phyloP scores from a whole-genome alignment of 2,113 vertebrate genomes.

The Lutjanus erythropterus region DNA sequence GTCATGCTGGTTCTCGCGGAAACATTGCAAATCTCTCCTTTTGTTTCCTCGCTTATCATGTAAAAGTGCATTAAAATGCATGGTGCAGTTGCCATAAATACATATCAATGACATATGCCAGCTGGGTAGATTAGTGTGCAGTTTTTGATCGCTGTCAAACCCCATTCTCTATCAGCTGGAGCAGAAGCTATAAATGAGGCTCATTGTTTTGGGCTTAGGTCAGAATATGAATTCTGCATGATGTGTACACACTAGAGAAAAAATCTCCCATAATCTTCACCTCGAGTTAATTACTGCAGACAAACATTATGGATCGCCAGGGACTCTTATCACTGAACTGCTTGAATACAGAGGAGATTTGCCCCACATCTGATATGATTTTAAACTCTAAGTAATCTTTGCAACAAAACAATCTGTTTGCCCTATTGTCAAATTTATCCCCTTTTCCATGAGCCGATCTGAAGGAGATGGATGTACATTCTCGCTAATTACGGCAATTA shows the following conservation, averaged over 20 bases:
- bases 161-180: slow-evolving; percentile 66
- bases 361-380: slow-evolving; percentile 81
- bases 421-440: slow-evolving; percentile 78
- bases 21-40: slow-evolving; percentile 63
- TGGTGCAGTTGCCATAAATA: slow-evolving; percentile 54
- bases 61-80: slow-evolving; percentile 66
- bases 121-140: slow-evolving; percentile 74
- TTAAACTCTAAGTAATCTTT: slow-evolving; percentile 79
- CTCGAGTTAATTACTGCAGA: slow-evolving; percentile 84
- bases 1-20: slow-evolving; percentile 62
- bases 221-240: slow-evolving; percentile 78
- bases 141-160: slow-evolving; percentile 78
- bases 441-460: slow-evolving; percentile 65
- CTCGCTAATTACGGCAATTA: slow-evolving; percentile 82
- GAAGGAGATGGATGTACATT: slow-evolving; percentile 75
- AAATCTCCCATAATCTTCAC: slow-evolving; percentile 84
- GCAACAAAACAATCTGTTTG: slow-evolving; percentile 83
- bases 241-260: slow-evolving; percentile 74
- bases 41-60: slow-evolving; percentile 47
- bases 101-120: slow-evolving; percentile 76
- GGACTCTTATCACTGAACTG: slow-evolving; percentile 74
- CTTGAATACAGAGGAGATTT: slow-evolving; percentile 74
- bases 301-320: slow-evolving; percentile 77
- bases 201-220: slow-evolving; percentile 78
- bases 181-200: slow-evolving; percentile 72